A percentile compares a stretch with the other conserved stretches of the same genome.
Conservation (phyloP, 1,140 invertebrate species). For the Drosophila parabipectinata region DNA sequence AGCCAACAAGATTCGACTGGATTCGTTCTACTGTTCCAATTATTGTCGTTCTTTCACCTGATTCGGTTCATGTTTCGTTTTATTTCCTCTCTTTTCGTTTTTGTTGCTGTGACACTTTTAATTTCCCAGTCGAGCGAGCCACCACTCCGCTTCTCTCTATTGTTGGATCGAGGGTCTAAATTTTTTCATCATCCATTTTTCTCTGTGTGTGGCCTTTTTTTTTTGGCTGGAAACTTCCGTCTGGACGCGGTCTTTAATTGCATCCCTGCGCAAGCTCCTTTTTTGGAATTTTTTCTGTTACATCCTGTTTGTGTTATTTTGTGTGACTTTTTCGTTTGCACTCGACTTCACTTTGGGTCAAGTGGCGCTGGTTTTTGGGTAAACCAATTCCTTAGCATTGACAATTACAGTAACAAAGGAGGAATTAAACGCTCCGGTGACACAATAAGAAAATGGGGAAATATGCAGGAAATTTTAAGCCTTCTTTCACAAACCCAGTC, state of each 20-base stretch:
- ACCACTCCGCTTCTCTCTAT: slow-evolving; percentile 27
- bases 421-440: slow-evolving; percentile 29
- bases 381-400: slow-evolving; percentile 20
- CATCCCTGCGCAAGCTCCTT: slow-evolving; percentile 24
- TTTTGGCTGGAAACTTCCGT: slow-evolving; percentile 52
- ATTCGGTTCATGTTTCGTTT: slow-evolving; percentile 26
- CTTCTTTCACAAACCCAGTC: neutral
- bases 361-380: slow-evolving; percentile 20
- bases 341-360: slow-evolving; percentile 60
- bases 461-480: slow-evolving; percentile 8
- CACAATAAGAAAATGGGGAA: neutral
- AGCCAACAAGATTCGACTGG: slow-evolving; percentile 12
- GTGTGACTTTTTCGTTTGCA: slow-evolving; percentile 24
- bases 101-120: slow-evolving; percentile 48
- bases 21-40: slow-evolving; percentile 58
- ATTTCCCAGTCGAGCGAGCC: slow-evolving; percentile 44
- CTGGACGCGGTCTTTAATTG: slow-evolving; percentile 59
- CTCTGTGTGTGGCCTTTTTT: slow-evolving; percentile 3
- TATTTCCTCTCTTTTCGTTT: slow-evolving; percentile 18
- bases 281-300: too few relatives aligned
- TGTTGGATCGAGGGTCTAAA: slow-evolving; percentile 54
- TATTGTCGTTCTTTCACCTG: slow-evolving; percentile 59
- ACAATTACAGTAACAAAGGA: slow-evolving; percentile 20
- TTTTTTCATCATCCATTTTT: neutral
- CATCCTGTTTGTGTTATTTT: neutral